Evolutionary conservation across 1,140 invertebrate genomes (phyloP).

Genomic region (Sarcophaga bullata): DNA sequence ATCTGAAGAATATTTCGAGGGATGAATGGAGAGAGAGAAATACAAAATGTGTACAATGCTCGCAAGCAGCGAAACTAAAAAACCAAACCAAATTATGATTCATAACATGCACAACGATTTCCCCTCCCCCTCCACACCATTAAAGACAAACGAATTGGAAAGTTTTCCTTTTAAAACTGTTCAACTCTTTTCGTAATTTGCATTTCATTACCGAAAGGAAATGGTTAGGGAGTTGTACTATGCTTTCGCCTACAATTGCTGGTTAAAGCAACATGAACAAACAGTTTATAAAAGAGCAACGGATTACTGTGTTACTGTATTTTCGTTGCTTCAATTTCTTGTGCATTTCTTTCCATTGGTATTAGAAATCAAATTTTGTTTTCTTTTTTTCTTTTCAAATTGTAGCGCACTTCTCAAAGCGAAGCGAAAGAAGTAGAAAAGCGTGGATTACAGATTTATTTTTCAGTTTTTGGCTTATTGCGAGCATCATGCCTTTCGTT

Average conservation of each 20-base stretch:
- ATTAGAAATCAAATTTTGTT: not conserved
- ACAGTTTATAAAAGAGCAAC: slow-evolving; percentile 7
- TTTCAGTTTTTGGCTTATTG: not conserved
- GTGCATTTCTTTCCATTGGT: not conserved
- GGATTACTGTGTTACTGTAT: not conserved
- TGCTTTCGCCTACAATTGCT: not conserved
- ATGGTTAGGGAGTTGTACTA: not conserved
- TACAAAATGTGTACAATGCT: not conserved
- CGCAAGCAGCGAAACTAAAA: not conserved
- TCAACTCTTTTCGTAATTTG: not conserved
- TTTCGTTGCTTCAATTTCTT: not conserved
- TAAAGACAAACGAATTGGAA: not conserved
- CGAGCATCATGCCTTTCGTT: not conserved
- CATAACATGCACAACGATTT: not conserved
- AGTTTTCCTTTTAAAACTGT: not conserved
- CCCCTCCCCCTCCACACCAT: not conserved
- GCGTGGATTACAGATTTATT: not conserved
- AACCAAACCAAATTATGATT: not conserved
- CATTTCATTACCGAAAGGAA: not conserved
- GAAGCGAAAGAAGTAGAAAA: not conserved
- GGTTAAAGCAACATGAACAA: not conserved
- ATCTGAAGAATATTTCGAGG: not conserved
- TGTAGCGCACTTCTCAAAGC: not conserved
- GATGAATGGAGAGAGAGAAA: not conserved
- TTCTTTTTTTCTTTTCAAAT: not conserved